Evolutionary conservation across 2,797 vertebrate species (phyloP), one percentile per base, ranked within the genome.

Genomic region (Euphonia xanthogaster): DNA sequence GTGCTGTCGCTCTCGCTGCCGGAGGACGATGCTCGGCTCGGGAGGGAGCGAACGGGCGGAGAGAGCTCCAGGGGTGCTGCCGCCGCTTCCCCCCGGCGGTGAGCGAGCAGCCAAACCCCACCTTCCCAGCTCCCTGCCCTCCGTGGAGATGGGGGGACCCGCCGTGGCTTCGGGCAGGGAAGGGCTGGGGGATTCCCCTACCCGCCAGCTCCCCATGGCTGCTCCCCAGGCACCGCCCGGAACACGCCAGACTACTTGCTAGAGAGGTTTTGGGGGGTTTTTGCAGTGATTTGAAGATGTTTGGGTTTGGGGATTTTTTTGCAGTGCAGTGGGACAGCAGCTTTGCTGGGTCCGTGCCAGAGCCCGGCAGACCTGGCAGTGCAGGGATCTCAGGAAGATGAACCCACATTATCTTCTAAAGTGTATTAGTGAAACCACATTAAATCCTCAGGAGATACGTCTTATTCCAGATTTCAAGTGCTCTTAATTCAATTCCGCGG

Each of bases 201-300:
- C 30, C 25, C 1, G 1, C 45, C 33, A 11, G 50, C 37, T 60
- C 33, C 45, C 48, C 57, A 5, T 0, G 7, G 67, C 65, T 27
- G 67, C 45, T 58, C 67, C 45, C 17, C 9, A 2, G n/a, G 35
- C 66, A 14, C 37, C 0, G 2, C 57, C 47, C 22, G 21, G 10
- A n/a, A 42, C 18, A 7, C 44, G 4, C 14, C 4, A 0, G 7
- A 40, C 3, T 2, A 1, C 1, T 13, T 9, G 20, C 12, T 8
- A 15, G 17, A 20, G 5, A 18, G 48, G 33, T 1, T 48, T 16
- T 5, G 27, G 31, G 45, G 1, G 0, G 9, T 0, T 6, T n/a
- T 57, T 35, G 23, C 55, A 25, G 15, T 10, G 27, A 58, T 50
- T 42, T 42, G 30, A 24, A 40, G 22, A 66, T 40, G 4, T n/a